Percentiles rank a stretch among this genome's conserved stretches.
These are phyloP conservation scores for Neoascia interrupta DNA, from an alignment of 2,888 invertebrate species.

Conservation along the genomic window DNA sequence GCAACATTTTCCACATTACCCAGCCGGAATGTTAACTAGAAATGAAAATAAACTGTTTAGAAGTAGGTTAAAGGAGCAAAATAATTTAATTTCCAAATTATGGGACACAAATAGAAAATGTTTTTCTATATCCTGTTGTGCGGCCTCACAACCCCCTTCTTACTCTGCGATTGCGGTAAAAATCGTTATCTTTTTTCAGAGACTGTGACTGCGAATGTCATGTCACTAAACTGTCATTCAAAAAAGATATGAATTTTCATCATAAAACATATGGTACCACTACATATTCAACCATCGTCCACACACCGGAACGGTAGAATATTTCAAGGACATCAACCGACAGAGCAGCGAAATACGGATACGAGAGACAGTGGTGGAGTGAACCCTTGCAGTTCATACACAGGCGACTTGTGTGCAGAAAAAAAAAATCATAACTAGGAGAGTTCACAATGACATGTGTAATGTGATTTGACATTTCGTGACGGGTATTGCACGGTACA, in stretches of 20 bases:
- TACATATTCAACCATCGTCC: background rate
- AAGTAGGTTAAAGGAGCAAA: too few species aligned
- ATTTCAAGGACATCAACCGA: constrained; percentile 65
- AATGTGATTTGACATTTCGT: constrained; percentile 68
- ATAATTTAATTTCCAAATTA: too few species aligned
- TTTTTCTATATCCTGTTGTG: too few species aligned
- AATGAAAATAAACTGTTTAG: too few species aligned
- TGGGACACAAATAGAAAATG: too few species aligned
- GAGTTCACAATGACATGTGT: constrained; percentile 64
- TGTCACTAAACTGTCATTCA: constrained; percentile 66
- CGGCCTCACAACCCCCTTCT: too few species aligned
- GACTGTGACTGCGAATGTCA: constrained; percentile 61
- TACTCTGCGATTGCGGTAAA: constrained; percentile 24
- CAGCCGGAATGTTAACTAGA: too few species aligned
- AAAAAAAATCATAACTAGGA: constrained; percentile 48
- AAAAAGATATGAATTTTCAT: constrained; percentile 56
- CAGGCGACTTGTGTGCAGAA: background rate
- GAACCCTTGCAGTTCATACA: constrained; percentile 44
- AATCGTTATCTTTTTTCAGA: constrained; percentile 53
- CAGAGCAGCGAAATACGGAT: constrained; percentile 19
- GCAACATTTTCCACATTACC: too few species aligned
- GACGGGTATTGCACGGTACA: constrained; percentile 70
- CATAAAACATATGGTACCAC: constrained; percentile 25
- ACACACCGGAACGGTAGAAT: background rate
- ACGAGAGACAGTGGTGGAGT: constrained; percentile 28